Percentiles rank a stretch among this genome's conserved stretches.
Conservation (phyloP, 2,888 invertebrate genomes). For the Microchrysa polita region DNA sequence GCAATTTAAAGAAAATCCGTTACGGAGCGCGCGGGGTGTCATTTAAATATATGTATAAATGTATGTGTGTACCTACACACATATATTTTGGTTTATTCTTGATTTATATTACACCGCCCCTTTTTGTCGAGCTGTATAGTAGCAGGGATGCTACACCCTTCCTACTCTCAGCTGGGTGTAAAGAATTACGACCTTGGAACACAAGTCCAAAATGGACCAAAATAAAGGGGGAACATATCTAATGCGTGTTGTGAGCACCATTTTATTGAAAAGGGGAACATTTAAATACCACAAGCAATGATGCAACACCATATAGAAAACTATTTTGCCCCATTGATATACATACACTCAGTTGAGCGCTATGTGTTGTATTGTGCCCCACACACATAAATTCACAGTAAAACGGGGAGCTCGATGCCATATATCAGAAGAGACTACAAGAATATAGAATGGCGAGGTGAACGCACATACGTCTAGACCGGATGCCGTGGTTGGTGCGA, state of each 20-base stretch:
- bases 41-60: constrained; percentile 2
- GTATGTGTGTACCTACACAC: too few species aligned
- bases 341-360: too few species aligned
- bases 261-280: too few species aligned
- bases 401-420: too few species aligned
- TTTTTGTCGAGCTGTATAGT: constrained; percentile 16
- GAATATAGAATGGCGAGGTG: not conserved
- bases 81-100: too few species aligned
- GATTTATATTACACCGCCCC: constrained; percentile 42
- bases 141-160: not conserved
- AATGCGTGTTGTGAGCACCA: not conserved
- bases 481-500: constrained; percentile 50
- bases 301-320: not conserved
- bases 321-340: not conserved
- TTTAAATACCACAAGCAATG: not conserved
- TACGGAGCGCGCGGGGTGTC: constrained; percentile 13
- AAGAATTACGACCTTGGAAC: constrained; percentile 34
- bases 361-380: too few species aligned
- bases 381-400: too few species aligned
- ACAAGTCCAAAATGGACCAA: constrained; percentile 10
- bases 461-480: constrained; percentile 48
- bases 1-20: constrained; percentile 32
- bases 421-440: too few species aligned
- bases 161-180: not conserved
- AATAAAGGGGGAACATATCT: not conserved